Evolutionary conservation across 2,797 vertebrate genomes (phyloP).

Genomic region (Eulemur coronatus): DNA sequence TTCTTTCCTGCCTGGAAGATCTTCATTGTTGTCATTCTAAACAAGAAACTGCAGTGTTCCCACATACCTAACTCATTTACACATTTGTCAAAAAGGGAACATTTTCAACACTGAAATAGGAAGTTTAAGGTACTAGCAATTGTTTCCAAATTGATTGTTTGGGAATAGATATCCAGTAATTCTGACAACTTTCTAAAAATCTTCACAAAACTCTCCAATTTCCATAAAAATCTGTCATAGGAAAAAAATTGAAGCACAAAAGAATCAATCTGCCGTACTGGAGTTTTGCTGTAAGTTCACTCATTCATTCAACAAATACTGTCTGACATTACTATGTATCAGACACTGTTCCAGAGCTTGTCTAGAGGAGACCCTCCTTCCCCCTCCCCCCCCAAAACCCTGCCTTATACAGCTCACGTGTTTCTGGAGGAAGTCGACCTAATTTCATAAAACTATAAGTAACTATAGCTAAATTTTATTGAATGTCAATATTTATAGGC

Average conservation of each 20-base stretch:
- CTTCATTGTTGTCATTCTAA: conserved; percentile 64
- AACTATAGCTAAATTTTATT: neutral
- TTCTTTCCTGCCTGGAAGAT: conserved; percentile 75
- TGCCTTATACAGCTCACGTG: neutral
- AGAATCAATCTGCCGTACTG: neutral
- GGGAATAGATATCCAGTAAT: neutral
- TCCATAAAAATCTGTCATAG: neutral
- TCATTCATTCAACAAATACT: neutral
- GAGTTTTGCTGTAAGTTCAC: neutral
- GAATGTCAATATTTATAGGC: neutral
- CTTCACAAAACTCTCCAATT: neutral
- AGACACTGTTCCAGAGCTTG: neutral
- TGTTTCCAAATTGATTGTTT: neutral
- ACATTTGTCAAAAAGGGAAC: conserved; percentile 53
- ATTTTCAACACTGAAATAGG: neutral
- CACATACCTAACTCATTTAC: conserved; percentile 58
- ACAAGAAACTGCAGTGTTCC: conserved; percentile 68
- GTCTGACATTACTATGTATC: neutral
- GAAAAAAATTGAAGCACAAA: neutral
- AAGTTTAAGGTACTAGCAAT: neutral
- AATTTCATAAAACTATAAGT: neutral
- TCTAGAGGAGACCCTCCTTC: no score
- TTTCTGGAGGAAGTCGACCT: neutral
- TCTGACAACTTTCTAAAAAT: neutral
- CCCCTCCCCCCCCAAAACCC: no score